Percentiles rank a stretch among this genome's conserved stretches.
phyloP scores from a whole-genome alignment of 2,797 vertebrate genomes.

The Falco peregrinus region DNA sequence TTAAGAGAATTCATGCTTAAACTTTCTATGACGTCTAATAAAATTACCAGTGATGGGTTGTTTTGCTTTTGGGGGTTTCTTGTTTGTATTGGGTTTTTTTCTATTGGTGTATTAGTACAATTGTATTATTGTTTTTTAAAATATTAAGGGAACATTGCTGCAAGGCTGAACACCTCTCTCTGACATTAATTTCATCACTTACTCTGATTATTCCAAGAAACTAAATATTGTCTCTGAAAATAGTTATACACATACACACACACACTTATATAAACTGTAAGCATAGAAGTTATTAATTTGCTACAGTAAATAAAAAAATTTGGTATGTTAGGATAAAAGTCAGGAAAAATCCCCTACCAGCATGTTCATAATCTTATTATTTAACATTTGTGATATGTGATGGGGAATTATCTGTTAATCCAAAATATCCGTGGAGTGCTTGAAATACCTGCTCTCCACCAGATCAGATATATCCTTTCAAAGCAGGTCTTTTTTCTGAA shows the following conservation, averaged over 20 bases:
- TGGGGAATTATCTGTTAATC: slow-evolving; percentile 25
- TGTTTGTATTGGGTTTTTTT: too few species aligned
- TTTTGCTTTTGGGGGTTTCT: too few species aligned
- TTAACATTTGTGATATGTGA: slow-evolving; percentile 49
- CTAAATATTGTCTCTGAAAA: slow-evolving; percentile 40
- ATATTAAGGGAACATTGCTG: background rate
- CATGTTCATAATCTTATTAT: slow-evolving; percentile 45
- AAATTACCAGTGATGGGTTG: too few species aligned
- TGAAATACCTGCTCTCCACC: slow-evolving; percentile 43
- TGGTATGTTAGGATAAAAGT: slow-evolving; percentile 27
- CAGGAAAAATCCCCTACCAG: slow-evolving; percentile 20
- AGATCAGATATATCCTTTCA: slow-evolving; percentile 65
- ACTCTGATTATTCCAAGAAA: slow-evolving; percentile 29
- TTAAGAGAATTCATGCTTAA: too few species aligned
- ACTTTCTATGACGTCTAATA: too few species aligned
- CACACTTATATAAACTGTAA: background rate
- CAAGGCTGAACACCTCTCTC: background rate
- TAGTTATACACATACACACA: background rate
- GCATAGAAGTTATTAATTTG: slow-evolving; percentile 20
- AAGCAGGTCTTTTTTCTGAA: slow-evolving; percentile 65
- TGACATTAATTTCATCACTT: background rate
- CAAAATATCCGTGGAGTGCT: slow-evolving; percentile 31
- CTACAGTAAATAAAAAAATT: slow-evolving; percentile 45
- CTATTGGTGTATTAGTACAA: background rate
- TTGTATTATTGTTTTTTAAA: background rate